Evolutionary conservation across 2,888 invertebrate genomes (phyloP).

Genomic region (Cactoblastis cactorum): DNA sequence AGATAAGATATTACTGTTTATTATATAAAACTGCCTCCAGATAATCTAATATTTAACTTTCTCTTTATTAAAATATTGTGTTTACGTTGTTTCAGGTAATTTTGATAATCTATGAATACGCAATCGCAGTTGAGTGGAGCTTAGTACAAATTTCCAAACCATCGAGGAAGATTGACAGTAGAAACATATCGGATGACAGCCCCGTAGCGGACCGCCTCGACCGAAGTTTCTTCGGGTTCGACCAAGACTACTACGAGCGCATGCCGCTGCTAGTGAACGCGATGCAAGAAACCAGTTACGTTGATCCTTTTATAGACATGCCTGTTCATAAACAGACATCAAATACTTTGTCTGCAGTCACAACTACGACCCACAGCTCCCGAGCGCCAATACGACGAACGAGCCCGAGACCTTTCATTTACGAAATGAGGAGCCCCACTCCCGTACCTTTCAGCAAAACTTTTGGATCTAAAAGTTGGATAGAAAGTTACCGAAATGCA

Average conservation of each 20-base stretch:
- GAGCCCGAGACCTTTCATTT: slow-evolving; percentile 74
- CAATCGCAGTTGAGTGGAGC: slow-evolving; percentile 69
- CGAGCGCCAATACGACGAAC: slow-evolving; percentile 52
- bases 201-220: slow-evolving; percentile 66
- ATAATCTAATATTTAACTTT: too few species aligned
- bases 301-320: slow-evolving; percentile 48
- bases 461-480: slow-evolving; percentile 59
- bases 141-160: slow-evolving; percentile 54
- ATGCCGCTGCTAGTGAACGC: slow-evolving; percentile 72
- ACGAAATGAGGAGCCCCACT: slow-evolving; percentile 58
- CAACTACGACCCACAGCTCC: slow-evolving; percentile 26
- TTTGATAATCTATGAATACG: slow-evolving; percentile 74
- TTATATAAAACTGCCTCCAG: too few species aligned
- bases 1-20: too few species aligned
- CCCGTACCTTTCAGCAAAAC: slow-evolving; percentile 63
- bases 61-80: too few species aligned
- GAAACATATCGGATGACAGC: slow-evolving; percentile 34
- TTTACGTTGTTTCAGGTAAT: slow-evolving; percentile 60
- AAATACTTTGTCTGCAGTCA: slow-evolving; percentile 25
- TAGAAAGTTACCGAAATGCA: slow-evolving; percentile 65
- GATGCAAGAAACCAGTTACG: slow-evolving; percentile 60
- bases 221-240: slow-evolving; percentile 62
- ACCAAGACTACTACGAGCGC: slow-evolving; percentile 70
- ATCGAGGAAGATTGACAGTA: slow-evolving; percentile 31
- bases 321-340: slow-evolving; percentile 29